These are phyloP conservation scores for Petrocephalus zakoni DNA, from an alignment of 2,113 vertebrate species.

Conservation along the genomic window DNA sequence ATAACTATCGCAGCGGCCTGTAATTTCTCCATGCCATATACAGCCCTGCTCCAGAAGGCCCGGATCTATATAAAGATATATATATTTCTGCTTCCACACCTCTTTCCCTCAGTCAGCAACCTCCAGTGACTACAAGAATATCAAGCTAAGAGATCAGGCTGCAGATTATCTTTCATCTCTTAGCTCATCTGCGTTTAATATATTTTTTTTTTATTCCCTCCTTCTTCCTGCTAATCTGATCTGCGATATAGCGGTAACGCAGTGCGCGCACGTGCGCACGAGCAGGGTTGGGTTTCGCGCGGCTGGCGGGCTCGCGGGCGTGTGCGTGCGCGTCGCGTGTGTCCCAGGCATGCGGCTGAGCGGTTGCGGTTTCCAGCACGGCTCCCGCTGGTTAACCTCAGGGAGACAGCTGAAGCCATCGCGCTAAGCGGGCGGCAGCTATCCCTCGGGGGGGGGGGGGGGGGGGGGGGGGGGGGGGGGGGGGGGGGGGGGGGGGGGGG, in stretches of 20 bases:
- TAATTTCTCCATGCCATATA: background rate
- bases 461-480: no score
- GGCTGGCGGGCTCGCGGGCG: background rate
- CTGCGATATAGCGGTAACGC: background rate
- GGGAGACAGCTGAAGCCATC: slow-evolving; percentile 31
- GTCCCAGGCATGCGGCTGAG: slow-evolving; percentile 11
- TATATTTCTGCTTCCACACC: background rate
- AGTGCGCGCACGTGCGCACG: background rate
- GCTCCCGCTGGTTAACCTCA: slow-evolving; percentile 50
- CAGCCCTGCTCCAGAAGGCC: background rate
- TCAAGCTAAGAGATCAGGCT: background rate
- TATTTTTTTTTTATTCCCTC: background rate
- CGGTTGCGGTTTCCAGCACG: slow-evolving; percentile 33
- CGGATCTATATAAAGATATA: background rate
- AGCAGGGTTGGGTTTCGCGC: background rate
- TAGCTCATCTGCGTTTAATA: background rate
- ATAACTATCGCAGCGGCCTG: background rate
- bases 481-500: no score
- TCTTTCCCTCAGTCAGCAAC: background rate
- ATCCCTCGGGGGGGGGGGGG: no score
- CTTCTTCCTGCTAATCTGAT: background rate
- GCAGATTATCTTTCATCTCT: background rate
- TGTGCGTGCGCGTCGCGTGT: background rate
- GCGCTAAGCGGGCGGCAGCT: slow-evolving; percentile 26
- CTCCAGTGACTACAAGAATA: background rate